Evolutionary conservation across 2,113 vertebrate species (phyloP), one percentile per base, ranked within the genome.

Genomic region (Phocoena phocoena): DNA sequence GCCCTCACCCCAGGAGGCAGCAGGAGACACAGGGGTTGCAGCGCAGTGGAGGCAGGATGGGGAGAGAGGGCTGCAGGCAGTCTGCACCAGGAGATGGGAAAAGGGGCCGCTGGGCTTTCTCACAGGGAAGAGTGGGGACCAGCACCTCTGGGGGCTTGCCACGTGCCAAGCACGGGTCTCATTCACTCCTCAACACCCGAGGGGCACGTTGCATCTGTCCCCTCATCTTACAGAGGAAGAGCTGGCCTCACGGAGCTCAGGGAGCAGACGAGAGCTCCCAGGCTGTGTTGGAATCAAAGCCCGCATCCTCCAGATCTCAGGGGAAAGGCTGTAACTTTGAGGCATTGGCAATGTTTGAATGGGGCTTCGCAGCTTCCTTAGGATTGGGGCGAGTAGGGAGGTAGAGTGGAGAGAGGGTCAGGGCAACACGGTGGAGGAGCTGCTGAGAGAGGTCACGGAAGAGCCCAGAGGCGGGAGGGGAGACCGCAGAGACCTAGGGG

Each of bases 91-190:
- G 50, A 21, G 36, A 17, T 1, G 18, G 6, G 2, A 5, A 47
- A 33, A 68, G 18, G n/a, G 18, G 41, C 7, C 1, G 1, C 20
- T 21, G 60, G 10, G 4, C 8, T 3, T 92, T n/a, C 14, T 41
- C 55, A 0, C 5, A 3, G 4, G 15, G 8, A 70, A 23, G 36
- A 6, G 2, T 0, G 8, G 18, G 11, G 25, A 2, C 1, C 5
- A 3, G 8, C 11, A 5, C 2, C 1, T 7, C 1, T 20, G 41
- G 26, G 14, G 55, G 25, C 13, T 14, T 2, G 13, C 13, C 3
- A 2, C 0, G 1, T 26, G 41, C 41, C 4, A 1, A 65, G 47
- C 17, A 3, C 0, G 23, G 26, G 33, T 53, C 68, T 3, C 21
- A 0, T 13, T 86, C 6, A 7, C 3, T 36, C 8, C 44, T 67